Base-by-base conservation (phyloP, 2,888 invertebrate species). In the Andricus quercusramuli region DNA sequence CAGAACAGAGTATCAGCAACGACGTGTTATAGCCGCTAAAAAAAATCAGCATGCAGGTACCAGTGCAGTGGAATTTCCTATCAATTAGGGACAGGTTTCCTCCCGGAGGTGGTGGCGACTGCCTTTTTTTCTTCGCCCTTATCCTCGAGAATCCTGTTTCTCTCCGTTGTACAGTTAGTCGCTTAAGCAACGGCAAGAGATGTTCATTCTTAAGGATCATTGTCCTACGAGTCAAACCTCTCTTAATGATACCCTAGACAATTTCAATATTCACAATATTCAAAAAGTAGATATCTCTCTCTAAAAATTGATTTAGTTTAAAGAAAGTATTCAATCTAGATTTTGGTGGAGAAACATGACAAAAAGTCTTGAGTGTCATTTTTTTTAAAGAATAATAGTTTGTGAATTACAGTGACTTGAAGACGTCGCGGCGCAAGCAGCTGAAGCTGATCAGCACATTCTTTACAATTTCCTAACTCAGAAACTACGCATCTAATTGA, bases 11-110 rank as follows among this genome's bases (percentile, higher is more conserved):
- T 88, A 90, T 90, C 88, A 88, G 89, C 89, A 89, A 85, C 89
- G 89, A 89, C 87, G 89, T 90, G 90, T 91, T 89, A 88, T 83
- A 84, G 83, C 79, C 81, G 81, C 82, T 88, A 86, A 89, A 90
- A 91, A 90, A 91, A 90, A 84, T 87, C 84, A 85, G 81, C 86
- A 82, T 83, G 84, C 86, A 87, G 44, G 70, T 78, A 70, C 79
- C 81, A 62, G 80, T 80, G 74, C 85, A 82, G 81, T 88, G 91
- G 91, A 92, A 91, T 91, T 91, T 91, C 90, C 91, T 91, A 92
- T 92, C 91, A 92, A 92, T 92, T 91, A 91, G 89, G 90, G 91
- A 91, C 91, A 91, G 91, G 91, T 91, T 91, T 91, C 87, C 88
- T 85, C 81, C 86, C 78, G 79, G 84, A 83, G 81, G 84, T 84